Conservation (phyloP, 37 sponge, comb jelly and placozoan genomes). For the Chondrosia reniformis region DNA sequence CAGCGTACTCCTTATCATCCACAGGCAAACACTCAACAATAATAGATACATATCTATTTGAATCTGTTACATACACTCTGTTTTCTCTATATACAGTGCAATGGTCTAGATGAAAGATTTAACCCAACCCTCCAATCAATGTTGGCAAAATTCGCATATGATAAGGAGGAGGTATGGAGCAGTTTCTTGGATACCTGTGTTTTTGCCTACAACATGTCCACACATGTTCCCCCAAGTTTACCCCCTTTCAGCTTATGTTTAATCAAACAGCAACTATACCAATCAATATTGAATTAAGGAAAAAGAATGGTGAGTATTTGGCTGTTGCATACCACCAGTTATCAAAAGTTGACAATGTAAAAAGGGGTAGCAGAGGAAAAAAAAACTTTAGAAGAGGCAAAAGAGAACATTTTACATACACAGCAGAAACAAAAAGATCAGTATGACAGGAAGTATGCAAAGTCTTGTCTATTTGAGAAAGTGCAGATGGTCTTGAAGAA, state of each 20-base stretch:
- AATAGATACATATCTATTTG: background rate
- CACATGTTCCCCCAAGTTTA: slow-evolving; percentile 54
- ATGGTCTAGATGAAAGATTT: slow-evolving; percentile 64
- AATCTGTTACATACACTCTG: background rate
- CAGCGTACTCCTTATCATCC: slow-evolving; percentile 50
- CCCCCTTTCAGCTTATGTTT: slow-evolving; percentile 80
- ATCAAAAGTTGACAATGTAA: background rate
- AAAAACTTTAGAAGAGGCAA: slow-evolving; percentile 39
- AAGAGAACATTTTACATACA: slow-evolving; percentile 56
- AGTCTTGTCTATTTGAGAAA: slow-evolving; percentile 15
- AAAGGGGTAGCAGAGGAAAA: background rate
- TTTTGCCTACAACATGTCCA: slow-evolving; percentile 74
- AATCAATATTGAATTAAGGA: slow-evolving; percentile 41
- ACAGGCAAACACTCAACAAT: slow-evolving; percentile 36
- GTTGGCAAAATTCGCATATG: slow-evolving; percentile 54
- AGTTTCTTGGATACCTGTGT: slow-evolving; percentile 54
- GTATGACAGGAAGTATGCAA: slow-evolving; percentile 62
- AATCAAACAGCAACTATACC: slow-evolving; percentile 51
- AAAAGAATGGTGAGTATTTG: slow-evolving; percentile 13
- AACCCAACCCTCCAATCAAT: slow-evolving; percentile 67
- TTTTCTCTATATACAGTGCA: slow-evolving; percentile 30
- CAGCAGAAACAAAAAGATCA: slow-evolving; percentile 60
- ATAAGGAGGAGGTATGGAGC: slow-evolving; percentile 42
- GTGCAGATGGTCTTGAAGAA: slow-evolving; percentile 50
- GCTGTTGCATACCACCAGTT: background rate